Conservation (phyloP, 2,888 invertebrate genomes). For the Hypomecis punctinalis region DNA sequence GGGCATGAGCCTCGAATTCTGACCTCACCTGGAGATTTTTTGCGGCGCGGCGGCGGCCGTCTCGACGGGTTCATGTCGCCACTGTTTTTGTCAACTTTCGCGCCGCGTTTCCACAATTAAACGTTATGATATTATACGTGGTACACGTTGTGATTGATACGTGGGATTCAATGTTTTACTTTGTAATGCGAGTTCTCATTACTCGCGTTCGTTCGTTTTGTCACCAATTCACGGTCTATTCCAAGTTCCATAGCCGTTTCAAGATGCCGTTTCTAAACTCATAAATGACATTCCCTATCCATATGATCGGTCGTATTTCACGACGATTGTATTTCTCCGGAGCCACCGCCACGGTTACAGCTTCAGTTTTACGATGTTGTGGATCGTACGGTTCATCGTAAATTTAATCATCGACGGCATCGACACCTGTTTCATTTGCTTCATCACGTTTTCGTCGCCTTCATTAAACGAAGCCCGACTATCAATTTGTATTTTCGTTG, state of each 20-base stretch:
- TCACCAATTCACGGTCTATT: slow-evolving; percentile 34
- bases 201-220: background rate
- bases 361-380: slow-evolving; percentile 58
- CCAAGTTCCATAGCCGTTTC: slow-evolving; percentile 38
- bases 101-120: slow-evolving; percentile 64
- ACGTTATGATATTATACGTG: slow-evolving; percentile 33
- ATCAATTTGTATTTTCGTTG: slow-evolving; percentile 32
- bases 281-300: slow-evolving; percentile 41
- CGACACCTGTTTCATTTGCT: slow-evolving; percentile 59
- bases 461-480: slow-evolving; percentile 33
- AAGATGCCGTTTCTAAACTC: slow-evolving; percentile 37
- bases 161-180: background rate
- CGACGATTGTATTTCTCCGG: slow-evolving; percentile 36
- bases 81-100: slow-evolving; percentile 76
- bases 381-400: slow-evolving; percentile 55
- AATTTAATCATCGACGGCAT: slow-evolving; percentile 55
- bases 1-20: slow-evolving; percentile 46
- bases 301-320: slow-evolving; percentile 36
- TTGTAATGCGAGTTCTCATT: background rate
- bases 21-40: slow-evolving; percentile 57
- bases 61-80: slow-evolving; percentile 64
- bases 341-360: slow-evolving; percentile 41
- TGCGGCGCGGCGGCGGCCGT: slow-evolving; percentile 46
- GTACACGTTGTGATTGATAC: no score
- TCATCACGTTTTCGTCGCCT: slow-evolving; percentile 50